Base-by-base conservation (phyloP, 2,797 vertebrate species). In the Diplodus puntazzo region DNA sequence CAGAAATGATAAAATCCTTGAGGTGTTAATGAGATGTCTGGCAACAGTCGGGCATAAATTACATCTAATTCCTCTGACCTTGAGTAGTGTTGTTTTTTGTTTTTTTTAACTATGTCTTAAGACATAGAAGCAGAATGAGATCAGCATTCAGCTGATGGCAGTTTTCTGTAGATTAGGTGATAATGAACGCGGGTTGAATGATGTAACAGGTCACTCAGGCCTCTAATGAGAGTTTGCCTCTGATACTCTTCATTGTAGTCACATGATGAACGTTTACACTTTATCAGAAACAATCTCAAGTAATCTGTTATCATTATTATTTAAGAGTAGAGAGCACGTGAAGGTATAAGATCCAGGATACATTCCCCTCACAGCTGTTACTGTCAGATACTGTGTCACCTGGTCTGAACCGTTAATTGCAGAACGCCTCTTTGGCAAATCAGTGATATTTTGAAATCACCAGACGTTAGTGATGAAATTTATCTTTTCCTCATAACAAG, bases 1-100 rank as follows among this genome's bases (percentile, higher is more conserved):
- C 27, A 6, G 48, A 34, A 59, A 57, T 16, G 25, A 60, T 63
- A 8, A 66, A 30, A 50, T 45, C 25, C 55, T 45, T 25, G 11
- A 71, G 43, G 3, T 25, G 27, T 58, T 68, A 60, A 34, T 43
- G 43, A 59, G 52, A 61, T 50, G 30, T 67, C 57, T 74, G 52
- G 64, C 49, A 78, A 42, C 14, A 12, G 21, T 46, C 1, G 2
- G 16, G 34, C n/a, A 57, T 65, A 52, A 12, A 52, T 60, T 57
- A 23, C 52, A 46, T 49, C 5, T 27, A 61, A 61, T 45, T 57
- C 21, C 21, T 50, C 46, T 16, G 34, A 50, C 20, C 20, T 4
- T 50, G 5, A 52, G 25, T 11, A 3, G 3, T 4, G 25, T 58
- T 10, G 11, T 59, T 50, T 50, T 42, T 60, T 14, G 23, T 55